Percentiles rank a stretch among this genome's conserved stretches.
Evolutionary conservation across 2,113 vertebrate species (phyloP).

Genomic region (Eonycteris spelaea): DNA sequence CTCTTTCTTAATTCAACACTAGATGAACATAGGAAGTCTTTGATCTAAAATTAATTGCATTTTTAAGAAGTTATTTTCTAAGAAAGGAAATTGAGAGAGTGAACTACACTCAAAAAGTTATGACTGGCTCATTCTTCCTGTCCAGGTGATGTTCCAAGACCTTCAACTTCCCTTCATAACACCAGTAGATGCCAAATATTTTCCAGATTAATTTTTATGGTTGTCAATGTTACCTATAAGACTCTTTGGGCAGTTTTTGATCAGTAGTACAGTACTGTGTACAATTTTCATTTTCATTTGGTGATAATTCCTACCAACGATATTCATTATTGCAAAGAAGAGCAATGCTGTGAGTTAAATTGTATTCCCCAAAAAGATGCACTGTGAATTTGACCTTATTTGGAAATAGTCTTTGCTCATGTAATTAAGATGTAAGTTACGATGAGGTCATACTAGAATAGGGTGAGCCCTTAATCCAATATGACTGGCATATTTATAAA

Average conservation of each 20-base stretch:
- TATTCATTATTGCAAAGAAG: neutral
- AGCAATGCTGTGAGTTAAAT: neutral
- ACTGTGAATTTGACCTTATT: neutral
- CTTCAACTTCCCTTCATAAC: neutral
- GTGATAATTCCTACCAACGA: neutral
- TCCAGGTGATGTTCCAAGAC: neutral
- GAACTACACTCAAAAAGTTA: neutral
- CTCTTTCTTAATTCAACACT: neutral
- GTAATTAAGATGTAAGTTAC: neutral
- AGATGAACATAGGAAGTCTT: neutral
- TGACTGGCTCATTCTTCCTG: neutral
- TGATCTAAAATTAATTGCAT: neutral
- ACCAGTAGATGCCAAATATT: neutral
- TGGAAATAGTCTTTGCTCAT: neutral
- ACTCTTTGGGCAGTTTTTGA: neutral
- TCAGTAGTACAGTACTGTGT: neutral
- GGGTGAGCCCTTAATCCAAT: neutral
- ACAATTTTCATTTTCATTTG: neutral
- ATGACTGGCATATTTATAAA: neutral
- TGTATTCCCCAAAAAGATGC: neutral
- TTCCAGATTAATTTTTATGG: neutral
- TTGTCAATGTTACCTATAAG: neutral
- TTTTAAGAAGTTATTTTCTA: neutral
- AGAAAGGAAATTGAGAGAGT: neutral
- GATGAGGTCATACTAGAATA: neutral